A percentile compares a stretch with the other conserved stretches of the same genome.
Evolutionary conservation across 2,797 vertebrate species (phyloP).

Genomic region (Macropodus opercularis): DNA sequence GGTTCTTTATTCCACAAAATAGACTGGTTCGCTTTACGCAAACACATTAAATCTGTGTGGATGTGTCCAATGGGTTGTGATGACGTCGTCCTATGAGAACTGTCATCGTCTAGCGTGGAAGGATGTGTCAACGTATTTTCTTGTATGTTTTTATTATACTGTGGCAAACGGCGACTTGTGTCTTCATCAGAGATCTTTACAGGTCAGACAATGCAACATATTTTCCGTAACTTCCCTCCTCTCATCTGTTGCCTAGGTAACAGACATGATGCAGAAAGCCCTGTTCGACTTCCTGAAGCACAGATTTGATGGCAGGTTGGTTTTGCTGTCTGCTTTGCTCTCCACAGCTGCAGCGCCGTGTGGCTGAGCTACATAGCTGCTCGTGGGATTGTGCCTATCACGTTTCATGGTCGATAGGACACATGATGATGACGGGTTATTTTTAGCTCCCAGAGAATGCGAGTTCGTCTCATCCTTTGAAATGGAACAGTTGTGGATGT

Average conservation of each 20-base stretch:
- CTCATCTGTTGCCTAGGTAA: slow-evolving; percentile 82
- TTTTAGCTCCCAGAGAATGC: slow-evolving; percentile 57
- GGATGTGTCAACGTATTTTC: too few species aligned
- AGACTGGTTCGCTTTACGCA: slow-evolving; percentile 42
- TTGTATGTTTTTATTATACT: too few species aligned
- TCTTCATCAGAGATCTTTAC: too few species aligned
- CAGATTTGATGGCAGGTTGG: slow-evolving; percentile 96
- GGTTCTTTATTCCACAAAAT: slow-evolving; percentile 57
- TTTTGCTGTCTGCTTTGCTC: slow-evolving; percentile 15
- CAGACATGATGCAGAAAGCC: slow-evolving; percentile 99
- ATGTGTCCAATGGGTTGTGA: too few species aligned
- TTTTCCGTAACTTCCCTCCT: slow-evolving; percentile 7
- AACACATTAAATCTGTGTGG: too few species aligned
- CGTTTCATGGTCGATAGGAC: slow-evolving; percentile 58
- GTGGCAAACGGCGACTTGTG: too few species aligned
- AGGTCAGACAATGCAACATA: too few species aligned
- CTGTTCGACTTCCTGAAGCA: slow-evolving; percentile 98
- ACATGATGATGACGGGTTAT: slow-evolving; percentile 52
- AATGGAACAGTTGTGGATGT: slow-evolving; percentile 58
- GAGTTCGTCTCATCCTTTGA: slow-evolving; percentile 49
- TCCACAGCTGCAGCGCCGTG: slow-evolving; percentile 15
- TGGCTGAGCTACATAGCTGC: slow-evolving; percentile 14
- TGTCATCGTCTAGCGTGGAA: too few species aligned
- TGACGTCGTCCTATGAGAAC: too few species aligned
- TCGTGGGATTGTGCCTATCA: slow-evolving; percentile 30